A percentile compares a stretch with the other conserved stretches of the same genome.
Evolutionary conservation across 1,140 invertebrate genomes (phyloP).

Genomic region (Trypoxylus dichotomus): DNA sequence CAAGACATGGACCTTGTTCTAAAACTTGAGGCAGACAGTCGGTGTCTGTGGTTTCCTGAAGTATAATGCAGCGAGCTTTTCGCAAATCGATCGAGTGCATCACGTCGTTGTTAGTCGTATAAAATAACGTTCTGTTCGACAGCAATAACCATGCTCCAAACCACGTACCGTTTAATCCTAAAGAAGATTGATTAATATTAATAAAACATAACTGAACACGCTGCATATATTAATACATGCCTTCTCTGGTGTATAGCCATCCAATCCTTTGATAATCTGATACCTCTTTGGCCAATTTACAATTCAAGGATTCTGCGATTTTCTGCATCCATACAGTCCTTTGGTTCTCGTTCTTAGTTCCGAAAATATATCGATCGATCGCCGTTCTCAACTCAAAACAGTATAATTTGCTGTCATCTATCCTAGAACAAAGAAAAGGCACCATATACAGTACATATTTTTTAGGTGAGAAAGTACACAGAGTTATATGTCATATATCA

Average conservation of each 20-base stretch:
- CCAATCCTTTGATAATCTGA: background rate
- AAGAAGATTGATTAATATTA: background rate
- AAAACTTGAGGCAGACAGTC: background rate
- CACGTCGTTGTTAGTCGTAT: background rate
- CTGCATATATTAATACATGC: background rate
- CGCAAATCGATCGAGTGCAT: background rate
- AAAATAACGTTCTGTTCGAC: background rate
- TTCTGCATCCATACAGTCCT: background rate
- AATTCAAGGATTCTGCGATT: constrained; percentile 3
- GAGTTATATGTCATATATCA: too few species aligned
- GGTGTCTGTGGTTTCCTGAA: background rate
- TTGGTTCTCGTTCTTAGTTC: background rate
- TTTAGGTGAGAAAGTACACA: too few species aligned
- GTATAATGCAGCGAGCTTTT: background rate
- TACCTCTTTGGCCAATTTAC: background rate
- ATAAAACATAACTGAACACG: background rate
- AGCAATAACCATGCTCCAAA: background rate
- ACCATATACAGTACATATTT: too few species aligned
- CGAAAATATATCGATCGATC: background rate
- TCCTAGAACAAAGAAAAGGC: background rate
- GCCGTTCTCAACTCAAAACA: background rate
- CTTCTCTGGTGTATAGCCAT: background rate
- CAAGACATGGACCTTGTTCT: background rate
- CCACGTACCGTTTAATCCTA: background rate
- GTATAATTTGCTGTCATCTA: background rate